Evolutionary conservation across 2,888 invertebrate species (phyloP), one percentile per base, ranked within the genome.

Genomic region (Prenolepis imparis): DNA sequence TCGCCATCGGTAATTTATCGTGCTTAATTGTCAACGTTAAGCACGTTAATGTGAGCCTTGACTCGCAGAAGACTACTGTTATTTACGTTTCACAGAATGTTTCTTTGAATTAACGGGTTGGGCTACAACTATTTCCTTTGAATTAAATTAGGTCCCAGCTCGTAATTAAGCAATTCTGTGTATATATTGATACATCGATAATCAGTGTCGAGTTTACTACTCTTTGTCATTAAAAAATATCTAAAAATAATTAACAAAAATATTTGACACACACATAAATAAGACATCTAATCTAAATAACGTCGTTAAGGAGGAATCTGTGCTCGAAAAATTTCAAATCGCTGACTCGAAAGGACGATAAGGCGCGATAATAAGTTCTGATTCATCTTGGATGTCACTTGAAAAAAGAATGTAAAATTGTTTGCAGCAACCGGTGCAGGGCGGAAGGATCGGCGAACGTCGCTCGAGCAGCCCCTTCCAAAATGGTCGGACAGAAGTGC

Each of bases 401-500:
- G 9, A 15, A 11, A 11, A 57, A 78, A 70, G 48, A 21, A 21
- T 21, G 12, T 32, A 68, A 70, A 78, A 70, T 18, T 44, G 18
- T 9, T 8, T 55, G 12, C 85, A 90, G 89, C 90, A 87, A 85
- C 89, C 89, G 84, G 86, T 78, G 82, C 89, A 75, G 44, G 66
- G 78, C 77, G 89, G 85, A 72, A 90, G 93, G 89, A 95, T 90
- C 83, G 91, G 90, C 21, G 95, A 95, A 87, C 92, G 94, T 81
- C 94, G 96, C 87, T 95, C 96, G 48, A 96, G 96, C 88, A 96
- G 96, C 90, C 96, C 96, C 63, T 96, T 96, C 94, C 95, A 96
- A 93, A 97, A 97, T 96, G 97, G 97, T 73, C 95, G 97, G 89
- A 97, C 97, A 92, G 97, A 97, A 95, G 96, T 97, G 92, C 95